phyloP scores from a whole-genome alignment of 2,113 vertebrate genomes.

The Oryzias curvinotus region DNA sequence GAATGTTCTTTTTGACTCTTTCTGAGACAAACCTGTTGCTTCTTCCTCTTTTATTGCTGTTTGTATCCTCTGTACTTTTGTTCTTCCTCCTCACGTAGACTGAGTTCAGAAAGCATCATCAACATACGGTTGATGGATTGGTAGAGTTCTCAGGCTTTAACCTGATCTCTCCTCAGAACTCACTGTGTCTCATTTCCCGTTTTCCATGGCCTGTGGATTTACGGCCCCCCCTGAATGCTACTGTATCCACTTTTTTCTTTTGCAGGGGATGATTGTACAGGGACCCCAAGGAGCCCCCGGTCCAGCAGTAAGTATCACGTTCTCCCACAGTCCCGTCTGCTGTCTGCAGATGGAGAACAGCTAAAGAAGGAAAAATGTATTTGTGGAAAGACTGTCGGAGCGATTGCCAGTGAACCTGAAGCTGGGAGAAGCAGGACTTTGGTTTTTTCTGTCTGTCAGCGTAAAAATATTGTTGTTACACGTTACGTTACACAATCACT shows the following conservation, averaged over 20 bases:
- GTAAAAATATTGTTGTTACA: slow-evolving; percentile 30
- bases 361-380: slow-evolving; percentile 67
- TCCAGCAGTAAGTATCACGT: slow-evolving; percentile 86
- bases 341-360: slow-evolving; percentile 70
- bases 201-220: slow-evolving; percentile 48
- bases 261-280: slow-evolving; percentile 96
- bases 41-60: no score
- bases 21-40: no score
- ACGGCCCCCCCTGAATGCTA: slow-evolving; percentile 61
- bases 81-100: no score
- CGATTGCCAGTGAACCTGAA: slow-evolving; percentile 56
- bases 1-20: no score
- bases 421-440: slow-evolving; percentile 52
- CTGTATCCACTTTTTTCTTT: slow-evolving; percentile 63
- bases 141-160: slow-evolving; percentile 10
- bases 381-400: slow-evolving; percentile 68
- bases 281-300: slow-evolving; percentile 91
- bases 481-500: slow-evolving; percentile 14
- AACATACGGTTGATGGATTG: slow-evolving; percentile 14
- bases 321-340: slow-evolving; percentile 60
- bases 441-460: slow-evolving; percentile 26
- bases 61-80: no score
- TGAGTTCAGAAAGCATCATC: neutral
- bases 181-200: slow-evolving; percentile 11
- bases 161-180: slow-evolving; percentile 28